These are phyloP conservation scores for Noturus placidus DNA, from an alignment of 2,113 vertebrate species.

Conservation along the genomic window DNA sequence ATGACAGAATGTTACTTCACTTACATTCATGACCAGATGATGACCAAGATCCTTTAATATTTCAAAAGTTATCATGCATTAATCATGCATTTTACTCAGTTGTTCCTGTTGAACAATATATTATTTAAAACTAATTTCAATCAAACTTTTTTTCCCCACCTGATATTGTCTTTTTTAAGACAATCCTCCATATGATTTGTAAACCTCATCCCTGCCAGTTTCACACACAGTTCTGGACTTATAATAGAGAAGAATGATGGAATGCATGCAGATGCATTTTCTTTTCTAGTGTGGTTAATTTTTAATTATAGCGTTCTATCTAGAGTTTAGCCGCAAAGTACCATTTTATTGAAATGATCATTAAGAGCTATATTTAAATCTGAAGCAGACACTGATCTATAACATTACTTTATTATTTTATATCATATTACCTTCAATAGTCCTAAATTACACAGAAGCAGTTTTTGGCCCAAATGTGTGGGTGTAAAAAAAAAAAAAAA, in stretches of 20 bases:
- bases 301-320: constrained; percentile 15
- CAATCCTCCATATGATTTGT: background rate
- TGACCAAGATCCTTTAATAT: background rate
- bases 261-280: background rate
- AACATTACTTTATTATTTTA: constrained; percentile 19
- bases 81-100: background rate
- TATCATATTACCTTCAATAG: constrained; percentile 5
- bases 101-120: background rate
- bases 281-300: constrained; percentile 13
- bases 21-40: background rate
- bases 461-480: background rate
- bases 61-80: background rate
- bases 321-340: constrained; percentile 20
- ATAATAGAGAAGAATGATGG: constrained; percentile 1
- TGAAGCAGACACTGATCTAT: constrained; percentile 11
- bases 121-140: constrained; percentile 5
- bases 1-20: background rate
- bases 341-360: constrained; percentile 23
- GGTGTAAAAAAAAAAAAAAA: background rate
- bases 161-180: constrained; percentile 2
- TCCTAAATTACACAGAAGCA: background rate
- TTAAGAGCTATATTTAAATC: constrained; percentile 21
- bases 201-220: background rate
- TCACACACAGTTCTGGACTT: background rate
- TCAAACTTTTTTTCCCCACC: background rate